Conservation (phyloP, 2,888 invertebrate genomes). For the Cantharis lateralis region DNA sequence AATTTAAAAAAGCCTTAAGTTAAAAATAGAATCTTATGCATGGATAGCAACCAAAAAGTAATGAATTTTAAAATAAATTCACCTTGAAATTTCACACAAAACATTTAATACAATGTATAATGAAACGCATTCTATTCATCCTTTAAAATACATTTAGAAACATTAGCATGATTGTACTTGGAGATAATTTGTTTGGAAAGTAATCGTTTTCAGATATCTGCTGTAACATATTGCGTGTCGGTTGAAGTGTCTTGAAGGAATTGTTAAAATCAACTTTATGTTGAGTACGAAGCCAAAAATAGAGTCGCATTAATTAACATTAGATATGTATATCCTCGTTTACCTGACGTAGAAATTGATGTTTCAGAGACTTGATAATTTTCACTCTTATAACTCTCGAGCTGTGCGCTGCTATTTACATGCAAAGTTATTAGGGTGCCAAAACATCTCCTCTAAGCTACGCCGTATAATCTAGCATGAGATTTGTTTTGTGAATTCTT, state of each 20-base stretch:
- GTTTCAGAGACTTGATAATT: conserved; percentile 40
- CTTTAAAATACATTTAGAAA: background rate
- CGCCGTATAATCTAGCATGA: conserved; percentile 21
- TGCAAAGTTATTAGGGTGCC: conserved; percentile 41
- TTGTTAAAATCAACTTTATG: conserved; percentile 15
- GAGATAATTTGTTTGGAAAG: background rate
- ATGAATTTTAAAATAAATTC: background rate
- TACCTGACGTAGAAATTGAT: conserved; percentile 38
- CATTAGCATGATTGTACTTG: background rate
- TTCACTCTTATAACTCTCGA: conserved; percentile 37
- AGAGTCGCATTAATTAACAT: conserved; percentile 12
- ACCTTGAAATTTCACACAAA: background rate
- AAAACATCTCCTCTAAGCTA: conserved; percentile 36
- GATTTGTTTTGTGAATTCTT: conserved; percentile 30
- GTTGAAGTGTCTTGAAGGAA: conserved; percentile 8
- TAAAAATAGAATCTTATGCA: background rate
- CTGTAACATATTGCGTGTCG: conserved; percentile 9
- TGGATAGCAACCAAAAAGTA: background rate
- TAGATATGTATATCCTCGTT: conserved; percentile 19
- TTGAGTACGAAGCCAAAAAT: conserved; percentile 6
- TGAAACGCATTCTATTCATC: background rate
- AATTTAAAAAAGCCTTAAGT: background rate
- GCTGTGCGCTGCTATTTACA: conserved; percentile 41
- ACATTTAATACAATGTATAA: background rate
- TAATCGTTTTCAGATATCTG: background rate